These are phyloP conservation scores for Epinephelus cyanopodus DNA, from an alignment of 2,113 vertebrate genomes.

Conservation along the genomic window DNA sequence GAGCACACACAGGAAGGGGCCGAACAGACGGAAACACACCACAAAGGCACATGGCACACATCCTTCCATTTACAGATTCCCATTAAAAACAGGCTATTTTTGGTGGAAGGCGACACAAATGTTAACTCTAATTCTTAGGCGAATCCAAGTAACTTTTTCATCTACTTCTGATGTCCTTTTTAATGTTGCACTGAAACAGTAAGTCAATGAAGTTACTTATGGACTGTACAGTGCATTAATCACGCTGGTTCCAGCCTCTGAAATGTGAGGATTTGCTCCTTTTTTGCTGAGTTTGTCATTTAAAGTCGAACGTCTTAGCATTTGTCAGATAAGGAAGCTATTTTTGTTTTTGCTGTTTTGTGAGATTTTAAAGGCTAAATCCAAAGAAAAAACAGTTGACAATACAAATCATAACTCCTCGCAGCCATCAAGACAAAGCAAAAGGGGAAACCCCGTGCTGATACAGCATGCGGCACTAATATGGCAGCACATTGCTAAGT, in stretches of 20 bases:
- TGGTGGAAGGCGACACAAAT: background rate
- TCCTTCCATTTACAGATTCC: conserved; percentile 24
- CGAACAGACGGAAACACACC: conserved; percentile 7
- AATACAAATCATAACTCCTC: background rate
- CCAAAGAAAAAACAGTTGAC: background rate
- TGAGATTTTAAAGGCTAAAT: background rate
- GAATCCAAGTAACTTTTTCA: no score
- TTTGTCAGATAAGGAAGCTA: background rate
- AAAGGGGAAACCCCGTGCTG: background rate
- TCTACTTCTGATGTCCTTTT: background rate
- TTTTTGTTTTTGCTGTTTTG: background rate
- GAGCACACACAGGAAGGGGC: background rate
- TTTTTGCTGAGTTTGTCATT: background rate
- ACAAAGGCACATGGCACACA: conserved; percentile 21
- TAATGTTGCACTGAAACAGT: background rate
- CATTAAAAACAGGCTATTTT: conserved; percentile 22
- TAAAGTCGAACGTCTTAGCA: background rate
- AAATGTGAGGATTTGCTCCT: background rate
- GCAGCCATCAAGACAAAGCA: background rate
- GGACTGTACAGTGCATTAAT: no score
- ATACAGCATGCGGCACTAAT: background rate
- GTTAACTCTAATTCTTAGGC: background rate
- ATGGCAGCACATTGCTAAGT: background rate
- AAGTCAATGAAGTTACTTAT: background rate
- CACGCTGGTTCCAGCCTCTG: no score